Evolutionary conservation across 2,888 invertebrate genomes (phyloP), one percentile per base, ranked within the genome.

Genomic region (Trichopoda pennipes): DNA sequence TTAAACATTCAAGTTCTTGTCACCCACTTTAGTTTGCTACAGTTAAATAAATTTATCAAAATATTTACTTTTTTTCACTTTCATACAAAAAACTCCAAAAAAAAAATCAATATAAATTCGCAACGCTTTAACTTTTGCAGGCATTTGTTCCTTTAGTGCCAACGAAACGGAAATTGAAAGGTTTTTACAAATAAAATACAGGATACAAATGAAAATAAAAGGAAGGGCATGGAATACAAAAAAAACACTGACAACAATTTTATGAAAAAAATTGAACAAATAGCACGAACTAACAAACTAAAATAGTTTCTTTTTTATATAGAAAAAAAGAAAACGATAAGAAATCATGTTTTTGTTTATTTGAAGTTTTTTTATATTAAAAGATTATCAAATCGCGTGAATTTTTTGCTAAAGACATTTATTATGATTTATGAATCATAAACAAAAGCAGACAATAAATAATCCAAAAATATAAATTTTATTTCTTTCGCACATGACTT

Each of bases 131-230:
- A 12, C 12, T 10, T 3, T 7, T 38, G 2, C 10, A 12, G 38
- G 38, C 12, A 38, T 38, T 47, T 35, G n/a, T 60, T 72, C 17
- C 3, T 3, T 53, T 68, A 47, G 53, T 68, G 47, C 12, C 60
- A 60, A 44, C 55, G 60, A 61, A 61, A 47, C 14, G 42, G 23
- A 60, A 66, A 66, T 78, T 35, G 58, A 53, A 21, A 66, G 58
- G 14, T 60, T 55, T 61, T 47, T 64, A 38, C 3, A 28, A 58
- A 60, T 19, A 32, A 49, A 72, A 32, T 49, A 73, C 55, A 28
- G 47, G 47, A 58, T 60, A 53, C 35, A 19, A 12, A 35, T 7
- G 14, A 14, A 55, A 44, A 55, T 17, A 64, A n/a, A 73, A 63
- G n/a, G 8, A 51, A 28, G 35, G 19, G 10, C 21, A 17, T 12